A percentile compares a stretch with the other conserved stretches of the same genome.
Conservation (phyloP, 2,113 vertebrate species). For the Panurus biarmicus region DNA sequence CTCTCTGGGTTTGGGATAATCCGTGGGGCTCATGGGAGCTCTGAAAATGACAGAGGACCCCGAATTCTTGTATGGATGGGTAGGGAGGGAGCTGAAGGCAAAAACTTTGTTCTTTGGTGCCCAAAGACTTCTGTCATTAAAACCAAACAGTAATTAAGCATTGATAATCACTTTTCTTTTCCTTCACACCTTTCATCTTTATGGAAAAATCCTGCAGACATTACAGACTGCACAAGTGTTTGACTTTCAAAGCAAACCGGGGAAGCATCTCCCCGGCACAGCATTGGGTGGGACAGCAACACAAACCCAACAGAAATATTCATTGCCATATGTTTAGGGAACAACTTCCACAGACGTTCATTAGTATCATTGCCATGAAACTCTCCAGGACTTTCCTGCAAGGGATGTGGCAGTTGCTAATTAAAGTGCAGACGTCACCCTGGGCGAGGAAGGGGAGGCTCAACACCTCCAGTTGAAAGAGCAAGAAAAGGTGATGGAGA, state of each 20-base stretch:
- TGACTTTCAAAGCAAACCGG: background rate
- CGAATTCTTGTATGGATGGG: fast-evolving
- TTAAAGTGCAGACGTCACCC: background rate
- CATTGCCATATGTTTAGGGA: conserved; percentile 36
- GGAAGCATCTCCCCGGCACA: background rate
- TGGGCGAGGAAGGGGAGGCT: background rate
- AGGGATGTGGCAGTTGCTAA: conserved; percentile 33
- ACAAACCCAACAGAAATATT: conserved; percentile 36
- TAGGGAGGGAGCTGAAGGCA: background rate
- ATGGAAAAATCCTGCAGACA: conserved; percentile 6
- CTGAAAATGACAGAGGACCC: background rate
- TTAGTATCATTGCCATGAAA: background rate
- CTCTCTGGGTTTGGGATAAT: background rate
- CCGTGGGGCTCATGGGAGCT: background rate
- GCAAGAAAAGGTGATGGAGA: background rate
- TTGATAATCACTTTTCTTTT: background rate
- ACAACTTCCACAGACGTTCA: conserved; percentile 10
- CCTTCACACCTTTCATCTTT: background rate
- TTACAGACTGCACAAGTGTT: background rate
- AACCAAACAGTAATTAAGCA: background rate
- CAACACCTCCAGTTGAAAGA: background rate
- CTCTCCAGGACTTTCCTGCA: background rate
- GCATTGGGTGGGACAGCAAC: background rate
- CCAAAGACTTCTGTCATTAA: background rate
- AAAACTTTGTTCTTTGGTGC: background rate